Evolutionary conservation across 2,797 vertebrate genomes (phyloP), one percentile per base, ranked within the genome.

Genomic region (Darevskia nairensis): DNA sequence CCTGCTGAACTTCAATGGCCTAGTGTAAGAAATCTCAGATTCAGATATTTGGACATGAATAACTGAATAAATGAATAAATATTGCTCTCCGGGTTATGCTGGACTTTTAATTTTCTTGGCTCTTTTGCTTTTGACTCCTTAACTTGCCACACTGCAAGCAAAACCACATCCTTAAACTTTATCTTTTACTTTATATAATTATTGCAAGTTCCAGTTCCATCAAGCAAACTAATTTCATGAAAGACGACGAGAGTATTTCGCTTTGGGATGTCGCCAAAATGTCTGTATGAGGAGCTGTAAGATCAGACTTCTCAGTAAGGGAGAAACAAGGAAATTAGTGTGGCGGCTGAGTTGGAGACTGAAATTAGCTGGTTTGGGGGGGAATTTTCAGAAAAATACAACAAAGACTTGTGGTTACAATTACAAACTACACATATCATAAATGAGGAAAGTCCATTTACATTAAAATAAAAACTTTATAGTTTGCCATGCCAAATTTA

Each of bases 321-420:
- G 90, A 92, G 80, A 91, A 93, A 74, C n/a, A 90, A 94, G 86
- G 66, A 94, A 94, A 94, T 93, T 88, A 95, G 44, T 46, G 71
- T 90, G 44, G 80, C 76, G 8, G 85, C 27, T 84, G 90, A 94
- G 90, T 90, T 39, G 17, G 80, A 92, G 88, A 88, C 77, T 86
- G 95, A 94, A 96, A 94, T 94, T 90, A 95, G 83, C 89, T 94
- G 79, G 92, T 94, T 93, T 35, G 35, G 35, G 35, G 35, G 35
- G 35, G 35, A 35, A 35, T 35, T n/a, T n/a, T 35, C 92, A 78
- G 41, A 91, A 89, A 95, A 94, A 93, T 88, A 84, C 78, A 94
- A 84, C n/a, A 88, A 90, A 78, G 81, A 95, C 91, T 85, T 35
- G 35, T 35, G 35, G 35, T 35, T 35, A 35, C 35, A 35, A 35